Evolutionary conservation across 64 coral and sea anemone genomes (phyloP), one percentile per base, ranked within the genome.

Genomic region (Stichodactyla helianthus): DNA sequence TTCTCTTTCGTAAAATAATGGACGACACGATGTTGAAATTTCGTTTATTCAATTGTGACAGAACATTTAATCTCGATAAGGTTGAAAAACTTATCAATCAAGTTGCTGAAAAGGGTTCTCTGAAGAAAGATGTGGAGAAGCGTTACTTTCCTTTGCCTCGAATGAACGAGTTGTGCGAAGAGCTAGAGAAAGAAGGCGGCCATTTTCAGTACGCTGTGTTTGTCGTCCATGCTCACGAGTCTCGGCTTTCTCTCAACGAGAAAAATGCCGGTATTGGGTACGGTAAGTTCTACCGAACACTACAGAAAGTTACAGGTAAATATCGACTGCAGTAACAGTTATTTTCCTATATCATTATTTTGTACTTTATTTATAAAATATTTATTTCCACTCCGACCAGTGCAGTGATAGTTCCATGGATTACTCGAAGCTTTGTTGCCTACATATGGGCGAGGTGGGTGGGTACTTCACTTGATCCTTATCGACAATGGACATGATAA

Each of bases 221-320:
- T 86, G 93, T 95, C 28, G 93, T 95, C 12, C 93, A 91, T 82
- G 93, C 89, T 51, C 76, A 95, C 26, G 93, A 95, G 51, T 95
- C 89, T 11, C 70, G 86, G 7, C 28, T 95, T 6, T 91, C 89
- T 52, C 51, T 95, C 16, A 95, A 95, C 82, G 86, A 91, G 82
- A 57, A 80, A 18, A 88, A 70, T 6, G 86, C 86, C 86, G 93
- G 89, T 10, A 92, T 92, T 82, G 93, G 93, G 25, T 95, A 95
- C 17, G 83, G 87, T 7, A 92, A 78, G 86, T 53, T 95, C n/a
- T 95, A 95, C 57, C 87, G 86, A 54, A 54, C 87, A 55, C 81
- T 95, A 51, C 71, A 88, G 4, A 17, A 67, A 22, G 20, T 26
- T 5, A 91, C 93, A 71, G 83, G 89, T 95, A 80, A n/a, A 22